A percentile compares a stretch with the other conserved stretches of the same genome.
phyloP scores from a whole-genome alignment of 2,797 vertebrate species.

The Phataginus tricuspis region DNA sequence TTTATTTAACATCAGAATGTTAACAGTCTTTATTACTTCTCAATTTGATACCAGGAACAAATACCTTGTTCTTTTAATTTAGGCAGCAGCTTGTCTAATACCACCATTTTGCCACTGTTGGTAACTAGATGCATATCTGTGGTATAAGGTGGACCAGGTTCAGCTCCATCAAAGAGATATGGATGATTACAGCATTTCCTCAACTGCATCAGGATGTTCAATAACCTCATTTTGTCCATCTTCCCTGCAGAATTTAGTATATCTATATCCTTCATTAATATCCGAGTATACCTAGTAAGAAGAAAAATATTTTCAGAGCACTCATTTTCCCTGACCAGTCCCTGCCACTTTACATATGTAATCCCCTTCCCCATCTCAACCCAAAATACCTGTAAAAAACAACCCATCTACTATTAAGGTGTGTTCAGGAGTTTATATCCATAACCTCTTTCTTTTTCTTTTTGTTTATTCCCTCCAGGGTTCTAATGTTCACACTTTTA shows the following conservation, averaged over 20 bases:
- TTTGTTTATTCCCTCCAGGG: background rate
- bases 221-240: constrained; percentile 98
- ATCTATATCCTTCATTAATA: constrained; percentile 99
- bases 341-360: background rate
- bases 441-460: background rate
- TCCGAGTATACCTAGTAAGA: constrained; percentile 94
- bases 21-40: background rate
- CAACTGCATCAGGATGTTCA: constrained; percentile 98
- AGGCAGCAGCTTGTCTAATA: constrained; percentile 96
- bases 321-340: background rate
- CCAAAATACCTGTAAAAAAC: background rate
- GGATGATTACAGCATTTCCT: constrained; percentile 99
- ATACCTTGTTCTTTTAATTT: constrained; percentile 96
- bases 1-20: background rate
- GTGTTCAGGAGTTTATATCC: background rate
- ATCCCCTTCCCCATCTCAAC: background rate
- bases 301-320: constrained; percentile 3
- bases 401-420: background rate
- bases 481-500: background rate
- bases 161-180: constrained; percentile 97
- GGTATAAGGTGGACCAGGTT: constrained; percentile 97
- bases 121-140: constrained; percentile 98
- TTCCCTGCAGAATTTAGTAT: constrained; percentile 99
- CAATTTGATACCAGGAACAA: background rate
- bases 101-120: constrained; percentile 98